Conservation (phyloP, 2,797 vertebrate genomes). For the Astyanax mexicanus region DNA sequence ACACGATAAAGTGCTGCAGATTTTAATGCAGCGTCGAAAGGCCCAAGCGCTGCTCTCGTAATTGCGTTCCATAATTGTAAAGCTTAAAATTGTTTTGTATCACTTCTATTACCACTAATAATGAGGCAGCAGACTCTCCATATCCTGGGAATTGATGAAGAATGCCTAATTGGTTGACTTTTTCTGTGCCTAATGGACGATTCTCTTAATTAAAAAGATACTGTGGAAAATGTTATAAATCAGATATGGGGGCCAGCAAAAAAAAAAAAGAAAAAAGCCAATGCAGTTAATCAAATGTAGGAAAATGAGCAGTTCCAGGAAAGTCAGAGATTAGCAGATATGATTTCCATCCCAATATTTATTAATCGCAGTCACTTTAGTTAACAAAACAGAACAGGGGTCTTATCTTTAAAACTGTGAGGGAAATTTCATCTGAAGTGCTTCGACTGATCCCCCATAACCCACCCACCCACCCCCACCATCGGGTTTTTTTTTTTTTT, state of each 20-base stretch:
- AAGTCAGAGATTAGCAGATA: conserved; percentile 86
- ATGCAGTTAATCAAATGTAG: conserved; percentile 91
- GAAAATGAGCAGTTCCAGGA: conserved; percentile 89
- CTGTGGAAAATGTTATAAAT: conserved; percentile 86
- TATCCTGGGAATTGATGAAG: conserved; percentile 81
- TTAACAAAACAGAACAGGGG: conserved; percentile 88
- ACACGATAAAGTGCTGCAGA: conserved; percentile 76
- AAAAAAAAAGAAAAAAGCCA: conserved; percentile 66
- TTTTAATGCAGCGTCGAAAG: conserved; percentile 82
- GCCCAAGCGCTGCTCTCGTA: conserved; percentile 81
- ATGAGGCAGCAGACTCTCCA: conserved; percentile 83
- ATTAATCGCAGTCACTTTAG: conserved; percentile 89
- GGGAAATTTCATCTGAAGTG: conserved; percentile 89
- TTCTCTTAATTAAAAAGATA: conserved; percentile 90
- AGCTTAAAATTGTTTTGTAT: conserved; percentile 82
- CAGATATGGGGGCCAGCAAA: conserved; percentile 73
- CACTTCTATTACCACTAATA: conserved; percentile 82
- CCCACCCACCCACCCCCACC: too few relatives aligned
- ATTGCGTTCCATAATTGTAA: conserved; percentile 78
- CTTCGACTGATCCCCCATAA: conserved; percentile 86
- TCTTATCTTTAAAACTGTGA: conserved; percentile 91
- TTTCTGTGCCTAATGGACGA: conserved; percentile 85
- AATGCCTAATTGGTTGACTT: conserved; percentile 88
- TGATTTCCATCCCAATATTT: conserved; percentile 86
- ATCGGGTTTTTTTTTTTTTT: too few relatives aligned